Evolutionary conservation across 2,113 vertebrate genomes (phyloP), one percentile per base, ranked within the genome.

Genomic region (Boulengeromyrus knoepffleri): DNA sequence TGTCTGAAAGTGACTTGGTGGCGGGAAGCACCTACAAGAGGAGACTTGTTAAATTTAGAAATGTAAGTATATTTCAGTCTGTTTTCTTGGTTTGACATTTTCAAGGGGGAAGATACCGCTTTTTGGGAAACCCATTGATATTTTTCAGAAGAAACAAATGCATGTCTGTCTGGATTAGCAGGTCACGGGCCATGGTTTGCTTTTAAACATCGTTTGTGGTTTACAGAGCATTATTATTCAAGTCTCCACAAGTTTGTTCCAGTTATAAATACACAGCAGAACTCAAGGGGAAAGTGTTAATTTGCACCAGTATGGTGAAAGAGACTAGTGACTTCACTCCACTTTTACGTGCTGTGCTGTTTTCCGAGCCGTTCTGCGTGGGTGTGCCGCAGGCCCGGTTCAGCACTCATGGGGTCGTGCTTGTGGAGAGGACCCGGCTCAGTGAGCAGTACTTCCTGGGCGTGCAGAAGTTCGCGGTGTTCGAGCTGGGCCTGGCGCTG

Each of bases 1-100:
- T 99, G 91, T 97, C 97, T 0, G 99, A 99, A 94, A 95, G 96
- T 1, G 98, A 99, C 92, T 27, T 98, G 91, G 94, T 99, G 52
- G 96, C 96, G 24, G 98, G 97, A 70, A 97, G 94, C 80, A 0
- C 92, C 92, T 99, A 97, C 94, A 98, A 95, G 93, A 97, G 96
- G 92, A 97, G 96, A 91, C 93, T 99, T 91, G 98, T 97, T 91
- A 95, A 93, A 3, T 97, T 97, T 92, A 95, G 99, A 94, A 98
- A 98, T 89, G 99, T 99, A 95, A 96, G 97, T 95, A 83, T 5
- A 50, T 31, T 87, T 6, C 27, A 52, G 49, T 53, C 1, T 31
- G 85, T 53, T 13, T 12, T 31, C 36, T 50, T 50, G 85, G 7
- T 7, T 27, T 87, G 85, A 87, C 85, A 87, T 17, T 58, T 58